Evolutionary conservation across 2,797 vertebrate genomes (phyloP).

Genomic region (Micropoecilia bifurca): DNA sequence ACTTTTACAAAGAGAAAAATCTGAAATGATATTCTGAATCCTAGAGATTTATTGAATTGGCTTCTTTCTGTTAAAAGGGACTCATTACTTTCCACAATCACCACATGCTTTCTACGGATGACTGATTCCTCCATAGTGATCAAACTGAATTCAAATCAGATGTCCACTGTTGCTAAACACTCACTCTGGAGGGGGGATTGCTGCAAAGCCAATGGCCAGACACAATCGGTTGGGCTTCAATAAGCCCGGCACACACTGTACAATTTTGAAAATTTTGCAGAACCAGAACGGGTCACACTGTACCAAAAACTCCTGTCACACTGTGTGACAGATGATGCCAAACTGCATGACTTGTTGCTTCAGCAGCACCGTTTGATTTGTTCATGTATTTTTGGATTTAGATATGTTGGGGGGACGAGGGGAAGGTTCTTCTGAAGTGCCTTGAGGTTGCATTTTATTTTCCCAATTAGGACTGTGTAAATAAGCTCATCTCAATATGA

Average conservation of each 20-base stretch:
- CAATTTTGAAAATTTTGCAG: not conserved
- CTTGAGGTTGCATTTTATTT: not conserved
- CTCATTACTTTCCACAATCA: not conserved
- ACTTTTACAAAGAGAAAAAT: not conserved
- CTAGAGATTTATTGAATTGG: not conserved
- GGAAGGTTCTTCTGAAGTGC: not conserved
- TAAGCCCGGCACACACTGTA: not conserved
- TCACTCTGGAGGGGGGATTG: not conserved
- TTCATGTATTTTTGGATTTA: not conserved
- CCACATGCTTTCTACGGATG: not conserved
- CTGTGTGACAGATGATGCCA: not conserved
- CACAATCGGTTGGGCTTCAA: not conserved
- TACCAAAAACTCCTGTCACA: not conserved
- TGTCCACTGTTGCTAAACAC: not conserved
- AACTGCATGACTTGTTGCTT: not conserved
- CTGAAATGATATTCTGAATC: not conserved
- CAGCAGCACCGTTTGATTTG: not conserved
- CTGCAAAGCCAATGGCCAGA: not conserved
- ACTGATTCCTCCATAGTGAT: not conserved
- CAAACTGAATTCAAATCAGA: not conserved
- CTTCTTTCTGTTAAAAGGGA: not conserved
- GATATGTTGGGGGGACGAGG: not conserved
- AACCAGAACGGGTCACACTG: not conserved
- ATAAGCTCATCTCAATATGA: not conserved
- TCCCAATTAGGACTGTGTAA: not conserved